Base-by-base conservation (phyloP, 1,140 invertebrate genomes). In the Drosophila santomea region DNA sequence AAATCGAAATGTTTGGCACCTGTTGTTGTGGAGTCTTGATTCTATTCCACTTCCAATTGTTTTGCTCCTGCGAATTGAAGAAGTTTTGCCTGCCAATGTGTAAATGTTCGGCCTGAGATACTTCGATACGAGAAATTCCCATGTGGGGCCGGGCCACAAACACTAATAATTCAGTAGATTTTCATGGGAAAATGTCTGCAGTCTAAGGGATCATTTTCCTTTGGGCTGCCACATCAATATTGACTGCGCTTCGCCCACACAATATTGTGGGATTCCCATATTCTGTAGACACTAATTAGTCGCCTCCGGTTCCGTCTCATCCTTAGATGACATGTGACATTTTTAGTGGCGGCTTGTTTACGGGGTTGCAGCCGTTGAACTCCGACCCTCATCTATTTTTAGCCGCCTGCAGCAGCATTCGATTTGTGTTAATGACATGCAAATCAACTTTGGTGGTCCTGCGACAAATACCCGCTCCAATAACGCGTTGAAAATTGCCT, bases 381-480 rank as follows among this genome's bases (percentile, higher is more conserved):
- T 28, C 28, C 56, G 48, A 63, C 15, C 71, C 50, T 63, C 51
- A 50, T 68, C 57, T 84, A 84, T 84, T 84, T 84, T 85, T 80
- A 76, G 80, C 11, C 35, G 78, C 39, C 57, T 64, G 73, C 79
- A 69, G 77, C 67, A 52, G 43, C 48, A 59, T 63, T 69, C 71
- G 52, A 63, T 78, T 74, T 60, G 47, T 82, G 83, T 67, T 86
- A 86, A 82, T 86, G 82, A 82, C 83, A 86, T 88, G 82, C 78
- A 86, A 82, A 88, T 86, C 82, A 88, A 86, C 61, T 78, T 75
- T 67, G 83, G 83, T 88, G 83, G 83, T 82, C 66, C 76, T 41
- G 47, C 17, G 60, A 60, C 75, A 69, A 68, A 58, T 25, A 47
- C 39, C 47, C 48, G 52, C 44, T 25, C 38, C 44, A 20, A 57